These are phyloP conservation scores for Leptogaster cylindrica DNA, from an alignment of 2,888 invertebrate genomes.

Conservation along the genomic window DNA sequence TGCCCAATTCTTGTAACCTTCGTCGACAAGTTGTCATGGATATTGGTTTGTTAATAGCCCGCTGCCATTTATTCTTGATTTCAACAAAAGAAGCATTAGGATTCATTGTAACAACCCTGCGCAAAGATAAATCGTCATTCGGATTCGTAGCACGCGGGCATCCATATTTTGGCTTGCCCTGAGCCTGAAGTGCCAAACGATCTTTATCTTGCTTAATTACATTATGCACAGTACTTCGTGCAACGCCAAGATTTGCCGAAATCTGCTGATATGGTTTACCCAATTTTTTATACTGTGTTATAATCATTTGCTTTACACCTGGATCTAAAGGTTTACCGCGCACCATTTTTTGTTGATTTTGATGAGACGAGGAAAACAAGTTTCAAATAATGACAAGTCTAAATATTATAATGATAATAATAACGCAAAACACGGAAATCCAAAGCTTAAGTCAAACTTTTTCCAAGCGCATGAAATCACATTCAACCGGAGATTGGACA, in stretches of 20 bases:
- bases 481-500: constrained; percentile 17
- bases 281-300: constrained; percentile 1
- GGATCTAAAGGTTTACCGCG: constrained; percentile 2
- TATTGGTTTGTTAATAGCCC: not conserved
- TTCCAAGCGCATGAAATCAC: not conserved
- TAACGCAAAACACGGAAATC: no score
- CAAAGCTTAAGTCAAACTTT: no score
- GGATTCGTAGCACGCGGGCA: not conserved
- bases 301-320: not conserved
- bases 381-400: no score
- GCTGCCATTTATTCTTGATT: constrained; percentile 4
- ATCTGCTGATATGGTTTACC: constrained; percentile 10
- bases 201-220: not conserved
- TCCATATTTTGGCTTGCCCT: constrained; percentile 2
- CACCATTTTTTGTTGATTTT: constrained; percentile 6
- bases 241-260: constrained; percentile 1
- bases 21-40: constrained; percentile 13
- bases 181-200: not conserved
- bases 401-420: no score
- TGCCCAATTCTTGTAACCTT: constrained; percentile 5
- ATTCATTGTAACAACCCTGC: not conserved
- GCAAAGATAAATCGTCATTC: constrained; percentile 1
- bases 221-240: constrained; percentile 10
- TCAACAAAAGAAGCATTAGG: constrained; percentile 7
- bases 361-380: constrained; percentile 2